Evolutionary conservation across 1,140 invertebrate genomes (phyloP), one percentile per base, ranked within the genome.

Genomic region (Thaumatotibia leucotreta): DNA sequence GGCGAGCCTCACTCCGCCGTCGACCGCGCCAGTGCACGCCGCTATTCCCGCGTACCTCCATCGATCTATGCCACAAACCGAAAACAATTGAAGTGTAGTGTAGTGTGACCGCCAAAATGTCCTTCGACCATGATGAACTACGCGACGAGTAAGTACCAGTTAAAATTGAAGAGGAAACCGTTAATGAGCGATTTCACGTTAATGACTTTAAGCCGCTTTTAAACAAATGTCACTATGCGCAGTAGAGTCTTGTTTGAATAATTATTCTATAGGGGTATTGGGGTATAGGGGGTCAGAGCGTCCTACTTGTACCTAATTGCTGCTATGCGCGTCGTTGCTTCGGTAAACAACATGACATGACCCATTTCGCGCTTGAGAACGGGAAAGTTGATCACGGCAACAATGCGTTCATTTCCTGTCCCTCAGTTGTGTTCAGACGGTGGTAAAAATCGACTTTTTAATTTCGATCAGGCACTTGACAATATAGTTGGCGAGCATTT

Each of bases 101-200:
- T 65, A 64, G 78, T 80, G 73, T 67, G 35, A 69, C 62, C 54
- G 61, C 66, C 63, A 84, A 61, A 63, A 91, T 91, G 89, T 91
- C 89, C 69, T 91, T 91, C 76, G 89, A 91, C 66, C 83, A 86
- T 68, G 88, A 90, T 68, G 89, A 91, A 64, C 80, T 89, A 5
- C 83, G 84, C 39, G 89, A 91, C 63, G 89, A 91, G 89, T 91
- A 73, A 90, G 89, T 91, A 83, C 29, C 14, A 32, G 14, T 20
- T 4, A 20, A 24, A 50, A 8, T 2, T 14, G 3, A 52, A 11
- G 9, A 24, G n/a, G 9, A 9, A 58, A 58, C 23, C 24, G 24
- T 54, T 23, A 54, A 11, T 27, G 22, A 27, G 22, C 24, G 20
- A 14, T 58, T 23, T 58, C 11, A n/a, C 35, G 14, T 29, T 45